Evolutionary conservation across 2,888 invertebrate species (phyloP), one percentile per base, ranked within the genome.

Genomic region (Drosophila macrospina): DNA sequence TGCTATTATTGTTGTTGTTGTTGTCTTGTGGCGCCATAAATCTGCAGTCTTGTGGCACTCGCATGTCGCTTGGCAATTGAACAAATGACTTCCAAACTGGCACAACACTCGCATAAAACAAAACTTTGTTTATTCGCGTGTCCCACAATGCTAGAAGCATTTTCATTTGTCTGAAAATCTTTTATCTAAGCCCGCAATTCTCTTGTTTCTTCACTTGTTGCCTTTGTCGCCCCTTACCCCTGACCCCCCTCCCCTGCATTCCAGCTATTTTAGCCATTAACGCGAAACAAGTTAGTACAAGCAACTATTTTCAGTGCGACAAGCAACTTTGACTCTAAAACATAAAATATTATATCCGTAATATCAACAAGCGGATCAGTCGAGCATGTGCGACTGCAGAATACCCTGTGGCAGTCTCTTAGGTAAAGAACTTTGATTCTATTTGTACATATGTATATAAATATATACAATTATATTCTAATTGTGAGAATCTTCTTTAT

Each of bases 11-110:
- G 4, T 20, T 26, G 26, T 11, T 10, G 4, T 7, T 47, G 28
- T 41, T 54, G 15, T 42, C 44, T 50, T 61, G 32, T 74, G 78
- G 78, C 74, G 74, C 78, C 78, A 74, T 74, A 74, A 74, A 78
- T 75, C 74, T 55, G 63, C 60, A 48, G 54, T 54, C n/a, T 60
- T 63, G 63, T 63, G 48, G 63, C 63, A 63, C 39, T 57, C 26
- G 54, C 65, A 65, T 65, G 65, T 65, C 52, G 61, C 61, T 32
- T 47, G 63, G 62, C 78, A 78, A 68, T 68, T 78, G 67, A 52
- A 74, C 79, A 75, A 75, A 78, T 75, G 74, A 39, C 68, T 68
- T 50, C 68, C 68, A 68, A 75, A 69, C 60, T 78, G 62, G 78
- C 74, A 63, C 74, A 75, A 75, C 62, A 63, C 59, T 75, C 79